Evolutionary conservation across 2,888 invertebrate species (phyloP).

Genomic region (Diplazon laetatorius): DNA sequence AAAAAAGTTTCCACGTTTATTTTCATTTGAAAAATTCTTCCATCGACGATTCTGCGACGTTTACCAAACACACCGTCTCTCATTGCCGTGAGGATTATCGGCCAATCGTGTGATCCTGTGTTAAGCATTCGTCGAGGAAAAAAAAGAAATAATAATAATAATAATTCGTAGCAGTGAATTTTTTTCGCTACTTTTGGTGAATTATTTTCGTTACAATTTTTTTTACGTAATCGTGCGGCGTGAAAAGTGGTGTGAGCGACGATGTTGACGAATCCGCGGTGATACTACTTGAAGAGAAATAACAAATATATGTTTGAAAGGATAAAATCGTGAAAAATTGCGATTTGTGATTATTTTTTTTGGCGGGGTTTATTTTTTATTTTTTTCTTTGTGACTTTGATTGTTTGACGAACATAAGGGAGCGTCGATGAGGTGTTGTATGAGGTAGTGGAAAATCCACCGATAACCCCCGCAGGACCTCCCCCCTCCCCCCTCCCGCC

Average conservation of each 20-base stretch:
- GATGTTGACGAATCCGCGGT: conserved; percentile 15
- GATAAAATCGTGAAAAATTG: conserved; percentile 13
- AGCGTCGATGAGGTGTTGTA: conserved; percentile 6
- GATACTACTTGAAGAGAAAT: conserved; percentile 6
- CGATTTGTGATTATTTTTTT: conserved; percentile 2
- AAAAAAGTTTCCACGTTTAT: not conserved
- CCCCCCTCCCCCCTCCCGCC: not conserved
- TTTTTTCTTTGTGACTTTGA: too few relatives aligned
- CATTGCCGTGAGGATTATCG: not conserved
- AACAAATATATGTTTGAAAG: not conserved
- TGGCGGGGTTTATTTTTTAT: too few relatives aligned
- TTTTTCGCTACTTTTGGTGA: not conserved
- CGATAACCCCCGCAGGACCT: not conserved
- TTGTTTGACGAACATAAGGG: conserved; percentile 14
- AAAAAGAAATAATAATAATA: too few relatives aligned
- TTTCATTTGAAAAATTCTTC: not conserved
- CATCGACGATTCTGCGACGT: too few relatives aligned
- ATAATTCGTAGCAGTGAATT: not conserved
- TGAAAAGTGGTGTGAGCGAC: not conserved
- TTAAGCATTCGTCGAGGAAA: not conserved
- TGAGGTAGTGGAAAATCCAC: conserved; percentile 6
- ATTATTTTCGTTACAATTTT: not conserved
- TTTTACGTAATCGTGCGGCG: too few relatives aligned
- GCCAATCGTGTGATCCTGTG: conserved; percentile 4
- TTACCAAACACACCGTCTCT: too few relatives aligned